Base-by-base conservation (phyloP, 2,113 vertebrate species). In the Pholis gunnellus region DNA sequence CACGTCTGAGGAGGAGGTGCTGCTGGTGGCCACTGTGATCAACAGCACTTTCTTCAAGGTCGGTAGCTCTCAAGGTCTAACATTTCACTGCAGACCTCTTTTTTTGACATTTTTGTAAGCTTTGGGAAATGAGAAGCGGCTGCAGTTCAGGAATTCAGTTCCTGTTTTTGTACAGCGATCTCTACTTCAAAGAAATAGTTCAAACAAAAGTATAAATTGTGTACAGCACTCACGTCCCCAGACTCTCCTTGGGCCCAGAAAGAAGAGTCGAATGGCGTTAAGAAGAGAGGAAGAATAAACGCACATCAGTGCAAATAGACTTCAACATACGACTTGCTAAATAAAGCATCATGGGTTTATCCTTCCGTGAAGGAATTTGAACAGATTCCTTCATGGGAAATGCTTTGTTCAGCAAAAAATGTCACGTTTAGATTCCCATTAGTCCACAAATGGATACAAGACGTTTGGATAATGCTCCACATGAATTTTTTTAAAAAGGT, bases 31-130 rank as follows among this genome's bases (percentile, higher is more conserved):
- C 57, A 81, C 78, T 0, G 13, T 94, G 27, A 78, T 95, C 25
- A 72, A 85, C 63, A 91, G 89, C 83, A 80, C n/a, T 10, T 9
- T 73, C 3, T 95, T 95, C 40, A 36, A 69, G 87, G 94, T 94
- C 27, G 73, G 61, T n/a, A n/a, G 34, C 34, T 64, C 34, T 38
- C 10, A 40, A 22, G 60, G 18, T 63, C 31, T 9, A 34, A 10
- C 31, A 15, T 22, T 34, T 20, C 31, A 22, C 18, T 7, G 27
- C 13, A 31, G 57, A 6, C 56, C 56, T 59, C 25, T 14, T 59
- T 59, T 29, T 29, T 13, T 25, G 22, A 4, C 22, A 25, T 11
- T 60, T 31, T 60, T 60, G 14, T 6, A 15, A 60, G 57, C 15
- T 60, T 60, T 60, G 15, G 11, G 9, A 59, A 59, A 56, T 56